Evolutionary conservation across 2,113 vertebrate genomes (phyloP), one percentile per base, ranked within the genome.

Genomic region (Cercopithecus mona): DNA sequence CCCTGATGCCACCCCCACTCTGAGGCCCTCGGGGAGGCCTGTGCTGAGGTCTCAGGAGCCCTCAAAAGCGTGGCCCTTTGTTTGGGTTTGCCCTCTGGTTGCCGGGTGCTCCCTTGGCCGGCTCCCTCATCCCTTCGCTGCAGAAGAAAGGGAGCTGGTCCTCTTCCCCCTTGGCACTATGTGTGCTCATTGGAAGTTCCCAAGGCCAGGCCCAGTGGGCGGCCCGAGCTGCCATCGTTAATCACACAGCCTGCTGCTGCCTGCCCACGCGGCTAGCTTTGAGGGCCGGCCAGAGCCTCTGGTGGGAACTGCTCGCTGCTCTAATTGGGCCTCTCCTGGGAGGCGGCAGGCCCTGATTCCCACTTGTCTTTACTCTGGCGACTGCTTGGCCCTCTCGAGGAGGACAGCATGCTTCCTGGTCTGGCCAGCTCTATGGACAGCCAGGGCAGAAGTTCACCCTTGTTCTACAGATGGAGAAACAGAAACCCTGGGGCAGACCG

Each of bases 321-420:
- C 97, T 97, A 97, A 97, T 95, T 97, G 97, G 90, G 94, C 93
- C 84, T 91, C 90, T 57, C 89, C n/a, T 18, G 40, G 90, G 95
- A 97, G 97, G 90, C 59, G 0, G 97, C 57, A 17, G 97, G 73
- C 88, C 92, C 86, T 22, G 82, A 57, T 88, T 87, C 66, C 25
- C 86, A 13, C 87, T 95, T 85, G 92, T 97, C 90, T 90, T 66
- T 84, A 17, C 90, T 75, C 96, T 84, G 88, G 88, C 48, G 12
- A 88, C 85, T 11, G 27, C 66, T 38, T 66, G 5, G 4, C 83
- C 75, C 81, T 66, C 94, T 93, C 87, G 30, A 90, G 95, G 40
- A 59, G 52, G 86, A 73, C 61, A 70, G 93, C 86, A 8, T 2
- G 79, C 94, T 96, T 96, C 93, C 96, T 87, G 91, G 73, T 88